A percentile compares a stretch with the other conserved stretches of the same genome.
Conservation (phyloP, 30 jellyfish, hydroid and myxozoan species). For the Nemopilema nomurai region DNA sequence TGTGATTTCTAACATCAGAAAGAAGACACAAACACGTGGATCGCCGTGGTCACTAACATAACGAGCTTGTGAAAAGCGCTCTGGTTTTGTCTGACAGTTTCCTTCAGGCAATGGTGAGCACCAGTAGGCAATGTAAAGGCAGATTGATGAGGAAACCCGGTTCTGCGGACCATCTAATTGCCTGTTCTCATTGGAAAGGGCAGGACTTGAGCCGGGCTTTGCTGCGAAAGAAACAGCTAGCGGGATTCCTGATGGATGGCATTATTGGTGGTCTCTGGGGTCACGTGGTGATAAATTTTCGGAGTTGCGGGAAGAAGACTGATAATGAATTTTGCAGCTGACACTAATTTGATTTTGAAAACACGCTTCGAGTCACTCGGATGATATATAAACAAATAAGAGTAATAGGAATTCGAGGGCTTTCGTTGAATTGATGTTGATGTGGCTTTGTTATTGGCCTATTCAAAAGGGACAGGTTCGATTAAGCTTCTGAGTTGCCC, state of each 20-base stretch:
- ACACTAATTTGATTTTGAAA: not conserved
- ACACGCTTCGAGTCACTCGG: not conserved
- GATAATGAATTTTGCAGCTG: not conserved
- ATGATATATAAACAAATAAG: not conserved
- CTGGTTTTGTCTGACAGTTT: too few species aligned
- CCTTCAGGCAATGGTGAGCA: too few species aligned
- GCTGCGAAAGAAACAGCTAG: too few species aligned
- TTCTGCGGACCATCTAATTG: not conserved
- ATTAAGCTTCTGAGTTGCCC: not conserved
- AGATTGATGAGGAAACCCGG: not conserved
- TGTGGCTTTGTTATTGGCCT: not conserved
- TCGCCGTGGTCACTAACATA: too few species aligned
- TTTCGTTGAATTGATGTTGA: not conserved
- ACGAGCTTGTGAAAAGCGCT: too few species aligned
- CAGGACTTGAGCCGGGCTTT: too few species aligned
- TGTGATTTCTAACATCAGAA: too few species aligned
- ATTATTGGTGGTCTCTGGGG: not conserved
- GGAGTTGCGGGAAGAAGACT: not conserved
- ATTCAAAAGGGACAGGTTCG: not conserved
- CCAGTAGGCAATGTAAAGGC: too few species aligned
- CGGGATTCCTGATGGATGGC: not conserved
- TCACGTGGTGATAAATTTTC: not conserved
- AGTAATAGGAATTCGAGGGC: not conserved
- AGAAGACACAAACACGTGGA: too few species aligned
- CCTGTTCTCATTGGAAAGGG: not conserved